A percentile compares a stretch with the other conserved stretches of the same genome.
Conservation (phyloP, 1,140 invertebrate genomes). For the Drosophila neocordata region DNA sequence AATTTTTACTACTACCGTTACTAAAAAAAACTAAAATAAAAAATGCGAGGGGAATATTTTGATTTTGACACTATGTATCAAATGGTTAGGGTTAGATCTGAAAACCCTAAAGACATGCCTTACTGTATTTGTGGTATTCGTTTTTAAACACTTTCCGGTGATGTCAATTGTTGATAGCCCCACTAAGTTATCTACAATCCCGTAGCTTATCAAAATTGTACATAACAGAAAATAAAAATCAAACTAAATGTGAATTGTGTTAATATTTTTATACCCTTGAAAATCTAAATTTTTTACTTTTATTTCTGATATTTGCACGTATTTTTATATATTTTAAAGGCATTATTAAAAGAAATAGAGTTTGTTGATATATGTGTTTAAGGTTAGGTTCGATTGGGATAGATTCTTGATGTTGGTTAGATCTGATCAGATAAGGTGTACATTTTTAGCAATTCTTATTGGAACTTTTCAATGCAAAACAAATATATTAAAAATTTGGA, state of each 20-base stretch:
- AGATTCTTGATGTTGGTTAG: too few relatives aligned
- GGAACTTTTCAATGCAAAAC: too few relatives aligned
- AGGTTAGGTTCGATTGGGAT: too few relatives aligned
- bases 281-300: too few relatives aligned
- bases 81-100: not conserved
- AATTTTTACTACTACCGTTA: not conserved
- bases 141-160: not conserved
- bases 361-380: too few relatives aligned
- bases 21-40: not conserved
- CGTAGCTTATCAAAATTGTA: constrained; percentile 4
- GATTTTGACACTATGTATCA: not conserved
- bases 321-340: too few relatives aligned
- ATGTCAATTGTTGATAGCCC: constrained; percentile 2
- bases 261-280: not conserved
- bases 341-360: too few relatives aligned
- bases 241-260: not conserved
- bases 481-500: too few relatives aligned
- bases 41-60: not conserved
- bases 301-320: too few relatives aligned
- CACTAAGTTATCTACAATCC: not conserved
- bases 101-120: not conserved
- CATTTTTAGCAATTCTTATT: too few relatives aligned
- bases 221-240: not conserved
- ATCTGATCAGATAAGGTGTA: too few relatives aligned
- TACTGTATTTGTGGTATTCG: not conserved